Evolutionary conservation across 2,113 vertebrate genomes (phyloP), one percentile per base, ranked within the genome.

Genomic region (Elaphurus davidianus): DNA sequence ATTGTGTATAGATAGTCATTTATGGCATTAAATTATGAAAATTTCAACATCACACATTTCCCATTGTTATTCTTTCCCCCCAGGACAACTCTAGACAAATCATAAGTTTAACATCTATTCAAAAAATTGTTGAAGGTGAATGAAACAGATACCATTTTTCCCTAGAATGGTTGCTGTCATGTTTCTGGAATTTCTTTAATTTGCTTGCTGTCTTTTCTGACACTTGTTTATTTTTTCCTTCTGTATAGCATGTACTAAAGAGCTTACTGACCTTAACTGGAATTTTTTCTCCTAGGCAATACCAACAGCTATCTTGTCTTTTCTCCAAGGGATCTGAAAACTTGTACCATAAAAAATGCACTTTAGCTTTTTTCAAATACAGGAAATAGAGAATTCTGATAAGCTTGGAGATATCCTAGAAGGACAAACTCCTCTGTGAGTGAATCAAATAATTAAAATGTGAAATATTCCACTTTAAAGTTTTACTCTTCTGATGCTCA

Each of bases 131-230:
- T 60, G 21, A 93, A 23, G 52, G 12, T 94, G 85, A 97, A 74
- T 82, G 79, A 93, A 97, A 96, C 57, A 97, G 57, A 96, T 84
- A 30, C 14, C 25, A 88, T 91, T 95, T 93, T 95, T 50, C 11
- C 91, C 67, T 52, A 96, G 89, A 93, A 71, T 88, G 59, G 12
- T 76, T 91, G 23, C 27, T 19, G 15, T 97, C 54, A 40, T 52
- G 28, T 94, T 95, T 94, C 67, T 93, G 54, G 85, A 67, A 97
- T 97, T 97, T 97, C 67, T 97, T 94, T 96, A 88, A 94, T 97
- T 97, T 97, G 76, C 59, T 97, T 88, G 91, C 91, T 89, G 67
- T 94, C 67, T 90, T 93, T 94, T 91, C 76, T 97, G 93, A 96
- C 76, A 96, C 54, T 96, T 96, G 84, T 97, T 98, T 97, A 84